These are phyloP conservation scores for Zoanthus solanderi DNA, from an alignment of 92 coral and sea anemone species.

Conservation along the genomic window DNA sequence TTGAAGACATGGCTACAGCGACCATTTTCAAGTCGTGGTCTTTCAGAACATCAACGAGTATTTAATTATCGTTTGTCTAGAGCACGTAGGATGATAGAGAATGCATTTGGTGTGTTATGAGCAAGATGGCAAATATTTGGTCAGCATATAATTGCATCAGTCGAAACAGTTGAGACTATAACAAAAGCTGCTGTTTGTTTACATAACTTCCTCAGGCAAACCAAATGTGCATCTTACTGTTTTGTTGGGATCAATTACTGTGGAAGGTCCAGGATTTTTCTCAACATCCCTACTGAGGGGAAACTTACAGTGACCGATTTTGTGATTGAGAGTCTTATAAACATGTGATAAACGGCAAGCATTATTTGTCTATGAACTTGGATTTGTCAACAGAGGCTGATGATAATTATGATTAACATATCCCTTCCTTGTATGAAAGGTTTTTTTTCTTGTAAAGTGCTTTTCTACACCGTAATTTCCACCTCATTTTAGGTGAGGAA, in stretches of 20 bases:
- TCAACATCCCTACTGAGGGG: background rate
- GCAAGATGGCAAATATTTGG: slow-evolving; percentile 79
- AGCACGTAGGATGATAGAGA: slow-evolving; percentile 74
- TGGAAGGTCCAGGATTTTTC: background rate
- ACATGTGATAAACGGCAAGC: too few relatives aligned
- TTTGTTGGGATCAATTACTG: slow-evolving; percentile 45
- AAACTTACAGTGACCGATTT: too few relatives aligned
- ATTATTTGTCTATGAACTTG: too few relatives aligned
- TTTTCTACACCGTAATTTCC: too few relatives aligned
- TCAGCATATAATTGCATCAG: slow-evolving; percentile 69
- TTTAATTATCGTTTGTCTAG: slow-evolving; percentile 77
- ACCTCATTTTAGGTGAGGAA: too few relatives aligned
- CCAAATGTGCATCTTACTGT: slow-evolving; percentile 65
- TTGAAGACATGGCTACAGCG: slow-evolving; percentile 69
- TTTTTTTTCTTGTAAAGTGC: too few relatives aligned
- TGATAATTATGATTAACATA: too few relatives aligned
- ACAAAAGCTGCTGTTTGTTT: slow-evolving; percentile 77
- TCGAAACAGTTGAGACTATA: slow-evolving; percentile 74
- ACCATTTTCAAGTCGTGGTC: slow-evolving; percentile 70
- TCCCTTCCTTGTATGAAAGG: too few relatives aligned
- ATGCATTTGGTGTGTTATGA: slow-evolving; percentile 70
- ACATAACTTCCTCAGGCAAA: slow-evolving; percentile 72
- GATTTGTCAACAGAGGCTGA: too few relatives aligned
- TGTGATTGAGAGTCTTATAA: too few relatives aligned
- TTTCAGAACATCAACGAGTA: slow-evolving; percentile 63